Evolutionary conservation across 2,888 invertebrate species (phyloP), one percentile per base, ranked within the genome.

Genomic region (Drosophila flavopinicola): DNA sequence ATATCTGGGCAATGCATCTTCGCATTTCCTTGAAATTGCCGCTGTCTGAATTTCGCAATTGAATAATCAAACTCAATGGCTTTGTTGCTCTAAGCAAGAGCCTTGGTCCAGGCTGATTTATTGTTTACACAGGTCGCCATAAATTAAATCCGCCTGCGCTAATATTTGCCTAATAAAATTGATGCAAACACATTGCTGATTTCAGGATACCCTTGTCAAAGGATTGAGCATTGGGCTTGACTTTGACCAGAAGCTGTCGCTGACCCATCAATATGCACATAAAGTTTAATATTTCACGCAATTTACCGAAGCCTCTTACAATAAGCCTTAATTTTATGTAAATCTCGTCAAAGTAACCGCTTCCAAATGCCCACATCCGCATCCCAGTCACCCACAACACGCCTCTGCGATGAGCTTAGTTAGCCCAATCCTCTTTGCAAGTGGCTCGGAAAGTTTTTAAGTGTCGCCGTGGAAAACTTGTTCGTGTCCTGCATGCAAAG

Each of bases 251-350:
- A 48, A 30, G 59, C 59, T 53, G 61, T 52, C 49, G 42, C 24
- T 35, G 54, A 35, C 48, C 52, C 76, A 83, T 80, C 80, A 80
- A 85, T 80, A 85, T 80, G 83, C 79, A 60, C 83, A 82, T 79
- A 83, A 83, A 82, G 85, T 79, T 85, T 83, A 85, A 82, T 82
- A 83, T 82, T 85, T 85, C 73, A 66, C 66, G 66, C 85, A 66
- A 78, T 78, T 83, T 70, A 65, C 66, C 76, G 79, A 85, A 83
- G 85, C 83, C 85, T 54, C 83, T 83, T 73, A 69, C 70, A 83
- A 83, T 82, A 82, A 82, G 66, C 79, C 80, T 73, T 85, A 82
- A 82, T 83, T 76, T 82, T 83, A 82, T 82, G 80, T 76, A 82
- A 82, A 82, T 83, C 85, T 68, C 63, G 66, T 73, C 69, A 78